A percentile compares a stretch with the other conserved stretches of the same genome.
Evolutionary conservation across 2,888 invertebrate genomes (phyloP).

Genomic region (Isotomurus palustris): DNA sequence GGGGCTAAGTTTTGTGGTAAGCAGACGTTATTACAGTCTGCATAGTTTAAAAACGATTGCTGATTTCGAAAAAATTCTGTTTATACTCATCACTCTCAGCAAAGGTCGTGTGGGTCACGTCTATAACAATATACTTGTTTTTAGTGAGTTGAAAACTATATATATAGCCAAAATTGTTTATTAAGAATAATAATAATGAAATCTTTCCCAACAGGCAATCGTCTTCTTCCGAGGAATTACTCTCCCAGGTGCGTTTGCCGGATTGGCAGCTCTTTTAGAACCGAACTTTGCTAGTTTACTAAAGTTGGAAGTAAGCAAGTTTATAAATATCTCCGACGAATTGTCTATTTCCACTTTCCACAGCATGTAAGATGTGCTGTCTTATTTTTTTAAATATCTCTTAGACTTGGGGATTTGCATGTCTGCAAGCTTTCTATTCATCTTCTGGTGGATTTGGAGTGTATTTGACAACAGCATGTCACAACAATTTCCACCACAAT

Average conservation of each 20-base stretch:
- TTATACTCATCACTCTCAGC: too few relatives aligned
- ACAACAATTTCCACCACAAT: conserved; percentile 4
- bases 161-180: not conserved
- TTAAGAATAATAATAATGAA: not conserved
- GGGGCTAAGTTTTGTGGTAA: too few relatives aligned
- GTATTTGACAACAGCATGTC: conserved; percentile 9
- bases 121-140: too few relatives aligned
- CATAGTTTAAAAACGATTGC: too few relatives aligned
- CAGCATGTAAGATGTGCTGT: not conserved
- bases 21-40: too few relatives aligned
- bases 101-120: too few relatives aligned
- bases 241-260: conserved; percentile 8
- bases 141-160: not conserved
- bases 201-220: not conserved
- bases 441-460: conserved; percentile 3
- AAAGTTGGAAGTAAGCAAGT: not conserved
- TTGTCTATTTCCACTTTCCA: too few relatives aligned
- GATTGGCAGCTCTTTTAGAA: not conserved
- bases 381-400: not conserved
- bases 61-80: too few relatives aligned
- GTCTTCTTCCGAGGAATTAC: conserved; percentile 14
- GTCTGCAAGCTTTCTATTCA: conserved; percentile 2
- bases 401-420: conserved; percentile 9
- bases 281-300: conserved; percentile 6
- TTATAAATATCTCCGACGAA: too few relatives aligned